Evolutionary conservation across 2,888 invertebrate species (phyloP), one percentile per base, ranked within the genome.

Genomic region (Latrodectus elegans): DNA sequence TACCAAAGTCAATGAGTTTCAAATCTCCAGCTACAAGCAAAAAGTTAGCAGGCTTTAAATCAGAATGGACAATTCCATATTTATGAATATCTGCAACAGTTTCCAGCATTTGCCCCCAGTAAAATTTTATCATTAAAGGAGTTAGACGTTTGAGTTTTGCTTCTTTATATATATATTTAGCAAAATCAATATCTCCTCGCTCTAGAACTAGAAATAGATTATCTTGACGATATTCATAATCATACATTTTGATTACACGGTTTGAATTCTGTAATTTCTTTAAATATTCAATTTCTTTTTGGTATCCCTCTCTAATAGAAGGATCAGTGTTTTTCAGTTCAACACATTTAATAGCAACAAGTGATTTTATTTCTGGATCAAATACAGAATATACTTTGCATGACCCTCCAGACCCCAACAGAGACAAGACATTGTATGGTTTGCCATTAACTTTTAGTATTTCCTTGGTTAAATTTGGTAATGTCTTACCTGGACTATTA

Each of bases 1-100:
- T 98, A 80, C 99, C 99, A 93, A 99, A 99, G 93, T 99, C 99
- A 90, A 99, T 99, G 85, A 99, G 93, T 93, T 99, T 99, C 82
- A 99, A 92, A 70, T 95, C 94, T 2, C 96, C 96, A 89, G 95
- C 94, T 9, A 97, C 96, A 91, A 97, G 94, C 68, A 99, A 94
- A 92, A 99, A 99, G 93, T 99, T 99, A 0, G 97, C 97, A 0
- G 99, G 99, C 92, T 99, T 99, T 90, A 99, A 93, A 93, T 99
- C 99, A 0, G 97, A 96, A 93, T 99, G 99, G 90, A 99, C 97
- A 3, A 99, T 96, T 96, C 97, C 97, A 92, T 96, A 94, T 90
- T 95, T 94, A 91, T 99, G 99, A 91, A 99, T 97, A 91, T 96
- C 96, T 91, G 95, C 94, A 8, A 99, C 99, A 53, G 97, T 96